Base-by-base conservation (phyloP, 2,797 vertebrate species). In the Clarias fuscus region DNA sequence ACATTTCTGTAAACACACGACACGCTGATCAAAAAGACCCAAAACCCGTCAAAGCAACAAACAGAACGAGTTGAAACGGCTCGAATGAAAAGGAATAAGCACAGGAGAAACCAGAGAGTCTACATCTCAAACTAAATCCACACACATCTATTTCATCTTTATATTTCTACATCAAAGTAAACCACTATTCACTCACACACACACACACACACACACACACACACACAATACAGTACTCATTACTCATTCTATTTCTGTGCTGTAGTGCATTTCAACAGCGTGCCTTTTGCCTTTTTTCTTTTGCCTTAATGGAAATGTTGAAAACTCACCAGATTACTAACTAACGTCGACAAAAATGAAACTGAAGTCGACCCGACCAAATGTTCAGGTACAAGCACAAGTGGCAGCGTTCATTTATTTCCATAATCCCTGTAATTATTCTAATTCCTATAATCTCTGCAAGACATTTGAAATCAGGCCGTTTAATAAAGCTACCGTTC, bases 261-360 rank as follows among this genome's bases (percentile, higher is more conserved):
- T 56, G 79, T 24, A 18, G 3, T 22, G 71, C 40, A 7, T 43
- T 71, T 65, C 72, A 76, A 14, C 84, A 27, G 24, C 7, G 18
- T 17, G 7, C 56, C 48, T 27, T 33, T 6, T 84, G 5, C 5
- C 11, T 10, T 8, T 8, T 61, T 14, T 18, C 6, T 10, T 48
- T 48, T 48, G 43, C 64, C 64, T 43, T 61, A 80, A 79, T 79
- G 84, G 53, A 79, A 70, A 85, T 48, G 65, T 71, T 80, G 67
- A 80, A 85, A 61, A 33, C 43, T 27, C 40, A 20, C 61, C 79
- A 5, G 75, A 68, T 17, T 17, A 20, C 61, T 33, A 48, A 84
- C 58, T n/a, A n/a, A n/a, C n/a, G n/a, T n/a, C n/a, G n/a, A n/a
- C n/a, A 33, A 67, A 75, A 30, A 58, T 83, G 80, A 78, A 40